A percentile compares a stretch with the other conserved stretches of the same genome.
phyloP scores from a whole-genome alignment of 2,888 invertebrate species.

The Eledona agricola region DNA sequence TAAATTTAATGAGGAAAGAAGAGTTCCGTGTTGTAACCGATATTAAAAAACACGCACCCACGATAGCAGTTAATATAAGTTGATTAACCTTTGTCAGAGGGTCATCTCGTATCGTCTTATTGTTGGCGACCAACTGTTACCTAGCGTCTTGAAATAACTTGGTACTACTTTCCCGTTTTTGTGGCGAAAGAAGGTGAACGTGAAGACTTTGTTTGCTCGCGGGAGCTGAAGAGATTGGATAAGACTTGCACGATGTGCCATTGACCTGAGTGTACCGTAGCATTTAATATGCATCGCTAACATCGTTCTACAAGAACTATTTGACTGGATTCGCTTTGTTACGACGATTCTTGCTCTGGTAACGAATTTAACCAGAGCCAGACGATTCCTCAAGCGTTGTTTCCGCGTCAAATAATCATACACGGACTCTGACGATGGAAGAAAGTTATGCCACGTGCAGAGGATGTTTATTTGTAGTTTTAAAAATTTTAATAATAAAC shows the following conservation, averaged over 20 bases:
- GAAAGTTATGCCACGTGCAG: slow-evolving; percentile 7
- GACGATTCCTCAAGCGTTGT: slow-evolving; percentile 24
- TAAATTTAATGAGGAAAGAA: too few relatives aligned
- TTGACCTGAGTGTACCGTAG: slow-evolving; percentile 35
- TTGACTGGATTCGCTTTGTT: slow-evolving; percentile 12
- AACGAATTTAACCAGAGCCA: slow-evolving; percentile 29
- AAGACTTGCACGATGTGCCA: slow-evolving; percentile 24
- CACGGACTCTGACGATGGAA: slow-evolving; percentile 2
- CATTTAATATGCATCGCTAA: slow-evolving; percentile 35
- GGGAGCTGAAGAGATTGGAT: slow-evolving; percentile 29
- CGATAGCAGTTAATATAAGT: too few relatives aligned
- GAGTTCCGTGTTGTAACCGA: too few relatives aligned
- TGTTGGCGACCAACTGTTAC: too few relatives aligned
- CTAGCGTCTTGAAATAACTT: slow-evolving; percentile 1
- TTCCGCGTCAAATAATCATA: slow-evolving; percentile 20
- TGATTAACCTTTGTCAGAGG: too few relatives aligned
- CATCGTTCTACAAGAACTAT: slow-evolving; percentile 21
- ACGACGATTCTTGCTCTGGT: slow-evolving; percentile 23
- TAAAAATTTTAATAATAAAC: too few relatives aligned
- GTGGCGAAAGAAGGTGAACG: slow-evolving; percentile 26
- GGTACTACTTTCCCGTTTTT: slow-evolving; percentile 21
- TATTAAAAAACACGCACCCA: too few relatives aligned
- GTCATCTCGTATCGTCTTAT: too few relatives aligned
- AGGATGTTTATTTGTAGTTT: neutral
- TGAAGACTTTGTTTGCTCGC: slow-evolving; percentile 30